Percentiles rank a stretch among this genome's conserved stretches.
phyloP scores from a whole-genome alignment of 2,888 invertebrate genomes.

The Lapara coniferarum region DNA sequence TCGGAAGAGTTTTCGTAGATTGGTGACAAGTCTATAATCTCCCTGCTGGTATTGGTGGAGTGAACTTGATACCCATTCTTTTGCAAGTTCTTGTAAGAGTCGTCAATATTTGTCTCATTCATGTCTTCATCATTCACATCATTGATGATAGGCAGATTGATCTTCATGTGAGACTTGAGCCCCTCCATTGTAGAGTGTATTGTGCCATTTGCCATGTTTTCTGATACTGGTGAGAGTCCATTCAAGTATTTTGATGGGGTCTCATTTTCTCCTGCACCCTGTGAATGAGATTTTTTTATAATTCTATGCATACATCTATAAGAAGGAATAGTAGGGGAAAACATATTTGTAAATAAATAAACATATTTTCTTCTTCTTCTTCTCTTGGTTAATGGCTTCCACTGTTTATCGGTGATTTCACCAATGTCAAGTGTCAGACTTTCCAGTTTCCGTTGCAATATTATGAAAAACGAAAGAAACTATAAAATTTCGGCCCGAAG shows the following conservation, averaged over 20 bases:
- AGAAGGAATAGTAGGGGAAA: background rate
- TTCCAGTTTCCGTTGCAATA: too few relatives aligned
- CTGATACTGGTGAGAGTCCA: slow-evolving; percentile 75
- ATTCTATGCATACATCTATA: background rate
- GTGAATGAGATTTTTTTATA: slow-evolving; percentile 26
- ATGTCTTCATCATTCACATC: slow-evolving; percentile 80
- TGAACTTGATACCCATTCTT: slow-evolving; percentile 75
- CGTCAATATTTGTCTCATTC: slow-evolving; percentile 53
- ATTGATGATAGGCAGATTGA: slow-evolving; percentile 74
- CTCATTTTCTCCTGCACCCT: slow-evolving; percentile 75
- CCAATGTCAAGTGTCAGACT: too few relatives aligned
- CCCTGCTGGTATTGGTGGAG: slow-evolving; percentile 66
- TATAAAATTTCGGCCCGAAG: too few relatives aligned
- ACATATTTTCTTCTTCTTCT: too few relatives aligned
- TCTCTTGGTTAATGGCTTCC: too few relatives aligned
- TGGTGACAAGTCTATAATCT: slow-evolving; percentile 77
- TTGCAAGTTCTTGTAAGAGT: slow-evolving; percentile 50
- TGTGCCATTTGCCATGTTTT: slow-evolving; percentile 72
- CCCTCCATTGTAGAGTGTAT: slow-evolving; percentile 77
- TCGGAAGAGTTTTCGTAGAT: slow-evolving; percentile 81
- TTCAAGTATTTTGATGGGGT: slow-evolving; percentile 71
- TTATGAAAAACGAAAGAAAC: too few relatives aligned
- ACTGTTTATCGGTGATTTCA: too few relatives aligned
- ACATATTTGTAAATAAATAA: background rate
- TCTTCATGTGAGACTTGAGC: slow-evolving; percentile 77